These are phyloP conservation scores for Prietella phreatophila DNA, from an alignment of 2,113 vertebrate species.

Conservation along the genomic window DNA sequence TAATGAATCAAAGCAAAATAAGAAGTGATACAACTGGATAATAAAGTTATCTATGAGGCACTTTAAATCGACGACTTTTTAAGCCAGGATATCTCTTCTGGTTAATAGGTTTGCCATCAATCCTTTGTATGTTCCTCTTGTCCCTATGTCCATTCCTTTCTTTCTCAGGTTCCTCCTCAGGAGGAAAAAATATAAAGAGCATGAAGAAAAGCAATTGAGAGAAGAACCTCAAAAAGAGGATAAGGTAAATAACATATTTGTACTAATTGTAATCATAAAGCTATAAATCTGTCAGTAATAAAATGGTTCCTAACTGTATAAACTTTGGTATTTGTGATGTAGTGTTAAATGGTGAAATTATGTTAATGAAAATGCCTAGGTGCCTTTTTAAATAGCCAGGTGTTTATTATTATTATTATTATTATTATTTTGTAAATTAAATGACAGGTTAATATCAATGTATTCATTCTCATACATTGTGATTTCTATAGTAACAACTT, in stretches of 20 bases:
- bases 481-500: neutral
- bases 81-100: neutral
- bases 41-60: too few relatives aligned
- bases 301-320: neutral
- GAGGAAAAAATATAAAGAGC: neutral
- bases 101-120: neutral
- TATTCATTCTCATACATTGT: neutral
- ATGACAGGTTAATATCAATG: neutral
- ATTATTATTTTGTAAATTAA: neutral
- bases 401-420: neutral
- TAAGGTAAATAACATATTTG: neutral
- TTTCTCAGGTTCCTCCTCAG: neutral
- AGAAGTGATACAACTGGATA: too few relatives aligned
- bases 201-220: neutral
- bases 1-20: too few relatives aligned
- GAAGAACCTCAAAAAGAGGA: neutral
- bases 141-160: neutral
- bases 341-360: too few relatives aligned
- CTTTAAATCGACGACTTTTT: neutral
- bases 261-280: neutral
- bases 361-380: too few relatives aligned
- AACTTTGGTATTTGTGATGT: too few relatives aligned
- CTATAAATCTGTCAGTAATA: neutral
- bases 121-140: slow-evolving; percentile 2
- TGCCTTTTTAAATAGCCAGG: neutral